Base-by-base conservation (phyloP, 53 echinoderm and acorn worm species). In the Crossaster papposus region DNA sequence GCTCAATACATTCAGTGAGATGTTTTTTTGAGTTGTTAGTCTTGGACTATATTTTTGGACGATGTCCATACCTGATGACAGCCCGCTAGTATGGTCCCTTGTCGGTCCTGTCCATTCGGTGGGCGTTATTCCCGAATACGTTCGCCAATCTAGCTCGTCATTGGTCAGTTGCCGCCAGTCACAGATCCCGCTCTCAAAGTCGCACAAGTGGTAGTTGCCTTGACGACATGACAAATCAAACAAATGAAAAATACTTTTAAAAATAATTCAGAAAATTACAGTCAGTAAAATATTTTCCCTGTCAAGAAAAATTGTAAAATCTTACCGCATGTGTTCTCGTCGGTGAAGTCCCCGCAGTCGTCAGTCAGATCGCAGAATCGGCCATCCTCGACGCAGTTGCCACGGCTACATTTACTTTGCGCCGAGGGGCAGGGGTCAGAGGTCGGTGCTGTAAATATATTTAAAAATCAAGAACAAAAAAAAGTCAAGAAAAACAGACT, bases 131-230 rank as follows among this genome's bases (percentile, higher is more conserved):
- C 94, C 94, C 17, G 87, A 73, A 70, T 79, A 89, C 64, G 83
- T 86, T 26, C 90, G 88, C 96, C 96, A 96, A 23, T 96, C 96
- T 14, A 94, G 83, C 86, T 96, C 96, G 63, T 96, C 96, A 88
- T 92, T 96, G 76, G 74, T 72, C 85, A 96, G 81, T 28, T 94
- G 96, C 75, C 83, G 78, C 96, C 96, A 96, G 65, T 88, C 92
- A 36, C 94, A 96, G 23, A 96, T 89, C 15, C 96, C 96, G 55
- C 52, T 52, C 64, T 96, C 96, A 93, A 96, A 96, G 70, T 94
- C 72, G 80, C 96, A 96, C 35, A 85, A 78, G 12, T 93, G 62
- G 77, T 95, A 96, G 71, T 78, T 75, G 80, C 32, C 94, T 94
- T 64, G 37, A 35, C 30, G 81, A 68, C 31, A 18, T 34, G 55